Evolutionary conservation across 2,113 vertebrate genomes (phyloP).

Genomic region (Aptenodytes patagonicus): DNA sequence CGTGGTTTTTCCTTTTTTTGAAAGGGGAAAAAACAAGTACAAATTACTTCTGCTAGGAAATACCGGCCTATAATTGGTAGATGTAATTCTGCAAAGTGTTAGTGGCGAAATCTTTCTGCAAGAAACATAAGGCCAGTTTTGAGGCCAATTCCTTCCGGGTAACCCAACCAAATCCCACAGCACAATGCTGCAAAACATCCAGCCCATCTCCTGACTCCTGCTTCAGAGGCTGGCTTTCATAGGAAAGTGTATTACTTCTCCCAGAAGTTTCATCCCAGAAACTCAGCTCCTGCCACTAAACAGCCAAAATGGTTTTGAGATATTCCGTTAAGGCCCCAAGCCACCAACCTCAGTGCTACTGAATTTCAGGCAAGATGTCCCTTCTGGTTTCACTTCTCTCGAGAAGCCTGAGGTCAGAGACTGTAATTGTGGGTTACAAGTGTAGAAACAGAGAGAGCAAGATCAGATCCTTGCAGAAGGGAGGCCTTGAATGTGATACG

Average conservation of each 20-base stretch:
- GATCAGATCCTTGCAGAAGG: not conserved
- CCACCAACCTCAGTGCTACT: slow-evolving; percentile 18
- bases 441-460: not conserved
- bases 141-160: not conserved
- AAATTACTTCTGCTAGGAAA: slow-evolving; percentile 47
- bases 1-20: not conserved
- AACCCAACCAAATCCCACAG: slow-evolving; percentile 32
- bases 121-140: not conserved
- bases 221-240: not conserved
- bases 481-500: not conserved
- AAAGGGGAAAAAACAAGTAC: not conserved
- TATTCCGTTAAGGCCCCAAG: not conserved
- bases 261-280: slow-evolving; percentile 24
- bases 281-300: not conserved
- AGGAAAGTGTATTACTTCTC: not conserved
- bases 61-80: slow-evolving; percentile 20
- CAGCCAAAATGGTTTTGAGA: slow-evolving; percentile 12
- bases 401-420: not conserved
- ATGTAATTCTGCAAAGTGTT: slow-evolving; percentile 48
- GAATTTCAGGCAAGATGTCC: slow-evolving; percentile 28
- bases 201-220: not conserved
- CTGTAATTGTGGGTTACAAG: slow-evolving; percentile 34
- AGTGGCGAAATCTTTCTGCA: not conserved
- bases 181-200: not conserved
- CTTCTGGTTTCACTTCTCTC: slow-evolving; percentile 16